Percentiles rank a stretch among this genome's conserved stretches.
These are phyloP conservation scores for Morus bassanus DNA, from an alignment of 2,797 vertebrate species.

Conservation along the genomic window DNA sequence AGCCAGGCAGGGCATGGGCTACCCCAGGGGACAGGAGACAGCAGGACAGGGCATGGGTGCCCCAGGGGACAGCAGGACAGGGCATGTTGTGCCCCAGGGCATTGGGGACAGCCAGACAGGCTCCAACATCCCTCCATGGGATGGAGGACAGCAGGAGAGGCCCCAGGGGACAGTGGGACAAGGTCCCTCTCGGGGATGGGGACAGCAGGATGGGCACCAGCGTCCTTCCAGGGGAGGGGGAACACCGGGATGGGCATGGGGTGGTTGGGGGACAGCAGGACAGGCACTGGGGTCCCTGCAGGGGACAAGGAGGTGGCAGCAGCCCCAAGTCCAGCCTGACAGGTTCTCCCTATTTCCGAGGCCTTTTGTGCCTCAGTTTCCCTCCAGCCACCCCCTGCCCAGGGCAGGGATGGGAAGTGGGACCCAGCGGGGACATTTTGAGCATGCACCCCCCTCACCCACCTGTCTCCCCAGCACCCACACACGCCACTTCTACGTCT, in stretches of 20 bases:
- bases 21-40: not conserved
- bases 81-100: not conserved
- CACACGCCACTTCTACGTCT: slow-evolving; percentile 91
- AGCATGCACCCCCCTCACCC: accelerated
- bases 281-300: not conserved
- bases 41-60: not conserved
- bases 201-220: not conserved
- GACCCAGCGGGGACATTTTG: not conserved
- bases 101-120: not conserved
- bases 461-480: slow-evolving; percentile 80
- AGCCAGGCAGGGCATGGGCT: not conserved
- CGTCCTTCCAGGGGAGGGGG: not conserved
- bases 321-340: not conserved
- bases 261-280: not conserved
- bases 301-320: not conserved
- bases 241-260: not conserved
- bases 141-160: not conserved
- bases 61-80: too few relatives aligned
- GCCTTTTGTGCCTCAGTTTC: not conserved
- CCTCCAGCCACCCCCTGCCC: not conserved
- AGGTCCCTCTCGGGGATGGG: not conserved
- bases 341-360: not conserved
- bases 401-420: not conserved
- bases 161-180: not conserved
- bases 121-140: not conserved